Conservation (phyloP, 2,113 vertebrate species). For the Lanius collurio region DNA sequence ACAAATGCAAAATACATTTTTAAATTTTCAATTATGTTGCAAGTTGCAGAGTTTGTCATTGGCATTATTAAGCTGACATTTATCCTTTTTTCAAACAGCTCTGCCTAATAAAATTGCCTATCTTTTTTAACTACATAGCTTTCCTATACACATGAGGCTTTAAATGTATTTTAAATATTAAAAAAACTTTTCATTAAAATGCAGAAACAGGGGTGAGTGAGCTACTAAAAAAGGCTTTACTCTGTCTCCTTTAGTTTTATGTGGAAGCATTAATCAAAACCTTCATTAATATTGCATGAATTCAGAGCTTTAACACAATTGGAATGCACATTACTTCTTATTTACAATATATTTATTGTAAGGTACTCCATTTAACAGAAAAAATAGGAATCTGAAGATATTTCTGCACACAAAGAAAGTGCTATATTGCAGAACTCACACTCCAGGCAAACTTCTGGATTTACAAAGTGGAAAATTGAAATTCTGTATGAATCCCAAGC, state of each 20-base stretch:
- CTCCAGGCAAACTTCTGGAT: not conserved
- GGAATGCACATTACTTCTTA: not conserved
- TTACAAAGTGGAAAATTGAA: not conserved
- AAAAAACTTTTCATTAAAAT: constrained; percentile 66
- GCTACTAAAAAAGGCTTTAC: constrained; percentile 42
- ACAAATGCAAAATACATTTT: not conserved
- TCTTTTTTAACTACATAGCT: not conserved
- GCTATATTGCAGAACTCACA: not conserved
- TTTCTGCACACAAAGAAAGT: not conserved
- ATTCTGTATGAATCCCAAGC: not conserved
- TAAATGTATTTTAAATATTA: constrained; percentile 72
- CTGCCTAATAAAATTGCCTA: constrained; percentile 58
- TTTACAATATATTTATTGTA: not conserved
- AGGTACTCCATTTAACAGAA: not conserved
- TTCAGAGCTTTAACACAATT: not conserved
- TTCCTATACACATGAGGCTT: constrained; percentile 32
- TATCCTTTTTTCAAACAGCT: constrained; percentile 52
- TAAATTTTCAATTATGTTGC: constrained; percentile 28
- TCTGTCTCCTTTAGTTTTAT: constrained; percentile 61
- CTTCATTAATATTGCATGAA: constrained; percentile 63
- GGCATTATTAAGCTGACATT: constrained; percentile 10
- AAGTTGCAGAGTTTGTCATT: constrained; percentile 29
- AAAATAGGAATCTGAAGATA: not conserved
- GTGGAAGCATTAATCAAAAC: constrained; percentile 65
- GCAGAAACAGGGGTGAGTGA: constrained; percentile 26